Percentiles rank a stretch among this genome's conserved stretches.
Conservation (phyloP, 2,113 vertebrate genomes). For the Crotophaga sulcirostris region DNA sequence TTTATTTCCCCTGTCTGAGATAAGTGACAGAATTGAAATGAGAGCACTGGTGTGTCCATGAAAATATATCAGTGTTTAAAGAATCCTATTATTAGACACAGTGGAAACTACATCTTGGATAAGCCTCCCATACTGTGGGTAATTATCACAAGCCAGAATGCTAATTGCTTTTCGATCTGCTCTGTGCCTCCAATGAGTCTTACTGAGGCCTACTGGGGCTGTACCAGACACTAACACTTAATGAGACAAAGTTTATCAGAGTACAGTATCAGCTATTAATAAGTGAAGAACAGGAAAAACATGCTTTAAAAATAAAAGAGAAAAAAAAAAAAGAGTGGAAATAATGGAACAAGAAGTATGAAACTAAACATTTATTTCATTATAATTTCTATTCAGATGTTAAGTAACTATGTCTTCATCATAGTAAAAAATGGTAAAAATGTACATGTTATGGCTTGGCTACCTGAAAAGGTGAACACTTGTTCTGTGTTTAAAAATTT, state of each 20-base stretch:
- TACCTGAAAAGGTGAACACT: neutral
- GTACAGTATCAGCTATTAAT: slow-evolving; percentile 36
- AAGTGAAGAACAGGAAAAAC: neutral
- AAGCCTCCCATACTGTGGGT: slow-evolving; percentile 73
- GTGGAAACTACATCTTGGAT: slow-evolving; percentile 70
- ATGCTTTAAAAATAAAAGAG: neutral
- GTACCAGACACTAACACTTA: slow-evolving; percentile 47
- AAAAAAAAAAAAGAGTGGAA: neutral
- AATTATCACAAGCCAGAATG: slow-evolving; percentile 80
- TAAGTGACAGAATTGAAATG: slow-evolving; percentile 72
- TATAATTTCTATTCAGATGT: neutral
- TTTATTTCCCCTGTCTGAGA: slow-evolving; percentile 65
- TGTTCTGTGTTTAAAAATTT: neutral
- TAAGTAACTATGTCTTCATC: neutral
- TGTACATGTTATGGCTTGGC: neutral
- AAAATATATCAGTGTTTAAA: slow-evolving; percentile 75
- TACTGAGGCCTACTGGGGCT: slow-evolving; percentile 50
- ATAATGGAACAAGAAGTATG: neutral
- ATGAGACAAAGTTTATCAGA: slow-evolving; percentile 64
- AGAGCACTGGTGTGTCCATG: slow-evolving; percentile 48
- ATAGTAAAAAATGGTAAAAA: neutral
- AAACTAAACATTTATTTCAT: neutral
- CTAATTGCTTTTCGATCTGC: slow-evolving; percentile 81
- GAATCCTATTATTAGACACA: slow-evolving; percentile 77
- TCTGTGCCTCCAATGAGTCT: slow-evolving; percentile 64